Conservation (phyloP, 2,113 vertebrate species). For the Atrichornis clamosus region DNA sequence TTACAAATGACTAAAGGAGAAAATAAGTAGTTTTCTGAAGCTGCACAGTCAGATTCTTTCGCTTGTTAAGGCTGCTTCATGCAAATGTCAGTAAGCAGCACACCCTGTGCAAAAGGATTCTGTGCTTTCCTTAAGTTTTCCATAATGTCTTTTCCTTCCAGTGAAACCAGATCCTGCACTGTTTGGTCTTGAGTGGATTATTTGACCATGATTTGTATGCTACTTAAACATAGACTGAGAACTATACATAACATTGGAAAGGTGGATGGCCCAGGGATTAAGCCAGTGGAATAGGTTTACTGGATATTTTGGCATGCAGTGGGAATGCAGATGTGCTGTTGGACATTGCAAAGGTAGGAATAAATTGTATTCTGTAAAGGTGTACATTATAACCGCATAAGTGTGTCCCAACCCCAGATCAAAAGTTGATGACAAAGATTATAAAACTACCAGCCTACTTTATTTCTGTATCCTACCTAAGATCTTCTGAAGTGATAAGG, state of each 20-base stretch:
- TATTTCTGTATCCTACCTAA: not conserved
- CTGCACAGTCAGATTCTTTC: not conserved
- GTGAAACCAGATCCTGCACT: conserved; percentile 15
- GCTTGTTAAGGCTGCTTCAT: not conserved
- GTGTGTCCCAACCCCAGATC: not conserved
- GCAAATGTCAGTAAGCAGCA: not conserved
- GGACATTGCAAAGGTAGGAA: not conserved
- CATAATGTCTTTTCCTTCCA: conserved; percentile 24
- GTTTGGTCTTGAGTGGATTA: conserved; percentile 21
- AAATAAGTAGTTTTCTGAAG: not conserved
- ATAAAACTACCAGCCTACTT: not conserved
- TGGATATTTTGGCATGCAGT: not conserved
- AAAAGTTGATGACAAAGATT: not conserved
- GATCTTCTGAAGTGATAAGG: not conserved
- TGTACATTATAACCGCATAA: not conserved
- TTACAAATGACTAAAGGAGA: not conserved
- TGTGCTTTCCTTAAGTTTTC: not conserved
- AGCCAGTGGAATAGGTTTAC: not conserved
- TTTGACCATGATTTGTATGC: conserved; percentile 25
- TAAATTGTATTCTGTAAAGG: not conserved
- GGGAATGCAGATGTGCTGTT: not conserved
- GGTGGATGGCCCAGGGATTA: not conserved
- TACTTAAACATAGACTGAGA: not conserved
- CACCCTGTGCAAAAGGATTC: not conserved
- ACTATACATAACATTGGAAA: not conserved